A percentile compares a stretch with the other conserved stretches of the same genome.
Evolutionary conservation across 2,113 vertebrate genomes (phyloP).

Genomic region (Paramormyrops kingsleyae): DNA sequence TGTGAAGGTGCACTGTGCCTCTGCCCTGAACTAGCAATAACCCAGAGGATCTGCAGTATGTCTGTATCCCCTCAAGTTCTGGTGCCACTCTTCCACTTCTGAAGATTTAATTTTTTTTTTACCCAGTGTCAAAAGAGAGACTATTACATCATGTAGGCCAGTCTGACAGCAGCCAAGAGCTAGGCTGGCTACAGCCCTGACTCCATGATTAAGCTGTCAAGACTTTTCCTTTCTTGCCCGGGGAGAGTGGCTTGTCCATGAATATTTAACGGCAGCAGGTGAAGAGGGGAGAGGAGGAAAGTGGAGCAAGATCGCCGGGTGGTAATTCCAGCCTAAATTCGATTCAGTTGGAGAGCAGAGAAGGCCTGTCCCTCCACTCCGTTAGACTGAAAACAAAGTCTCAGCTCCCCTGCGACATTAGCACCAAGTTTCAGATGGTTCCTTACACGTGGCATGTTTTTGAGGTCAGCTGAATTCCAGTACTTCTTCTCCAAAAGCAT

Average conservation of each 20-base stretch:
- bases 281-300: constrained; percentile 52
- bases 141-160: constrained; percentile 64
- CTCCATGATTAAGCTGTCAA: constrained; percentile 63
- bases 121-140: constrained; percentile 52
- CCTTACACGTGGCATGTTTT: background rate
- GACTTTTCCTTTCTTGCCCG: constrained; percentile 30
- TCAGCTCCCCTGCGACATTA: background rate
- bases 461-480: background rate
- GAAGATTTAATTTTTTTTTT: constrained; percentile 2
- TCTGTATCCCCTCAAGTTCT: background rate
- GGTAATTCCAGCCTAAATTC: constrained; percentile 57
- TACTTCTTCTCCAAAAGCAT: background rate
- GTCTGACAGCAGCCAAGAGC: constrained; percentile 51
- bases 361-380: background rate
- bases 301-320: constrained; percentile 49
- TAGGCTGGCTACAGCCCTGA: constrained; percentile 32
- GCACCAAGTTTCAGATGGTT: background rate
- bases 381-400: background rate
- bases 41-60: background rate
- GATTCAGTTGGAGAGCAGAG: constrained; percentile 39
- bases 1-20: background rate
- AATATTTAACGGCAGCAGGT: constrained; percentile 59
- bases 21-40: background rate
- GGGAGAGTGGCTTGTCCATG: constrained; percentile 44
- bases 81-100: background rate